Conservation (phyloP, 1,140 invertebrate species). For the Zaprionus vittiger region DNA sequence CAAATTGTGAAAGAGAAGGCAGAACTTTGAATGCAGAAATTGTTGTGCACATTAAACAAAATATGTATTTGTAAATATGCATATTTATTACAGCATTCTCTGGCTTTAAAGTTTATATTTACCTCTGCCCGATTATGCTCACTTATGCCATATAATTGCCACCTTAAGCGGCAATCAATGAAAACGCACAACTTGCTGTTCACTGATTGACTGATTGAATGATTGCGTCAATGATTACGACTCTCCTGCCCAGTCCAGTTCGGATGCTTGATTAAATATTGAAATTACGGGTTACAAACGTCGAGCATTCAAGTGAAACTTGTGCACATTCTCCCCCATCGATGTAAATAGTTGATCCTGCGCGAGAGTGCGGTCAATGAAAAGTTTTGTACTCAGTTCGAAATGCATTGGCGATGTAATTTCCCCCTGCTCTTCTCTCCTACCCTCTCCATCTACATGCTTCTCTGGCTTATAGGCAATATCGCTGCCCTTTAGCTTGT, state of each 20-base stretch:
- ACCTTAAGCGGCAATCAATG: constrained; percentile 15
- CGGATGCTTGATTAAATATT: constrained; percentile 25
- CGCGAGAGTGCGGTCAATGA: constrained; percentile 6
- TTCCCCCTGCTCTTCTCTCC: no score
- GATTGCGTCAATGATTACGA: constrained; percentile 12
- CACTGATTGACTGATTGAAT: constrained; percentile 30
- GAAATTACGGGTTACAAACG: constrained; percentile 6
- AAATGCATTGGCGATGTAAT: constrained; percentile 19
- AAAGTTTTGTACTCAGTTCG: constrained; percentile 21
- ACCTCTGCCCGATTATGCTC: not conserved
- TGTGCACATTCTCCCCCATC: not conserved
- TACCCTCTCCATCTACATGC: not conserved
- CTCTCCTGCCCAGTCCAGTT: not conserved
- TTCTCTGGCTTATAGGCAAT: not conserved
- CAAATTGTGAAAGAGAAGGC: not conserved
- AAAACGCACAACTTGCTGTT: constrained; percentile 3
- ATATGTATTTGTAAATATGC: no score
- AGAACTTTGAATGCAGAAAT: not conserved
- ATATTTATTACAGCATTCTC: not conserved
- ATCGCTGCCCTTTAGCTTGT: constrained; percentile 17
- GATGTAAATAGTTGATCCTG: constrained; percentile 6
- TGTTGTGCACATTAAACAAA: no score
- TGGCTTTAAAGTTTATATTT: not conserved
- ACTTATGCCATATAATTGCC: constrained; percentile 15
- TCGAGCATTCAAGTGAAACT: constrained; percentile 1